Base-by-base conservation (phyloP, 2,888 invertebrate genomes). In the Hyposoter dolosus region DNA sequence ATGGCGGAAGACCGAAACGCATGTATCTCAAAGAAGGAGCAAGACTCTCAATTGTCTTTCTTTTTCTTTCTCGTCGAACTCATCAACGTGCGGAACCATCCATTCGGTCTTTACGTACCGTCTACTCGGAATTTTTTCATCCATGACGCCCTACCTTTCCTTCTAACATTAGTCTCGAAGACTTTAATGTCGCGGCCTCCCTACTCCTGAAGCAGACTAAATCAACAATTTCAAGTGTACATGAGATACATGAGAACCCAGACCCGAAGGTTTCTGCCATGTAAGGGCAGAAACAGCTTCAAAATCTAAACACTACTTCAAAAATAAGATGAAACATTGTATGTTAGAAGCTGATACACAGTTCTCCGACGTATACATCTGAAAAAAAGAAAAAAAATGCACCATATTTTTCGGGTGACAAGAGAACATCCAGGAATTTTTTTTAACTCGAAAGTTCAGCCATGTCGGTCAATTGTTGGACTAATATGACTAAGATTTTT, bases 141-240 rank as follows among this genome's bases (percentile, higher is more conserved):
- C 93, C 94, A 91, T 93, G 92, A 93, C 93, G 93, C 93, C 93
- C 93, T 93, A 93, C 93, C 94, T 93, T 93, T 90, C 90, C 90
- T 90, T 91, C 85, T 90, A 90, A 83, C 83, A 71, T 86, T 72
- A 72, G 66, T 66, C 83, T 66, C 65, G n/a, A 72, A 71, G 71
- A 71, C 80, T 65, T 47, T 60, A 72, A 68, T 68, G 76, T 50
- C 80, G 66, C 60, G 82, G 28, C 78, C 77, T 82, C 53, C 28
- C 17, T 40, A 47, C 19, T 53, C 28, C 50, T n/a, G 47, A 69
- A 28, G 15, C 71, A 23, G 32, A 32, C 71, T 9, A 28, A 60
- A 60, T 60, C 60, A 28, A 12, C 60, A 28, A 60, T 40, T 40
- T 10, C 9, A 35, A 10, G 28, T 23, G 28, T 60, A 19, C 28